Evolutionary conservation across 2,113 vertebrate species (phyloP).

Genomic region (Passer domesticus): DNA sequence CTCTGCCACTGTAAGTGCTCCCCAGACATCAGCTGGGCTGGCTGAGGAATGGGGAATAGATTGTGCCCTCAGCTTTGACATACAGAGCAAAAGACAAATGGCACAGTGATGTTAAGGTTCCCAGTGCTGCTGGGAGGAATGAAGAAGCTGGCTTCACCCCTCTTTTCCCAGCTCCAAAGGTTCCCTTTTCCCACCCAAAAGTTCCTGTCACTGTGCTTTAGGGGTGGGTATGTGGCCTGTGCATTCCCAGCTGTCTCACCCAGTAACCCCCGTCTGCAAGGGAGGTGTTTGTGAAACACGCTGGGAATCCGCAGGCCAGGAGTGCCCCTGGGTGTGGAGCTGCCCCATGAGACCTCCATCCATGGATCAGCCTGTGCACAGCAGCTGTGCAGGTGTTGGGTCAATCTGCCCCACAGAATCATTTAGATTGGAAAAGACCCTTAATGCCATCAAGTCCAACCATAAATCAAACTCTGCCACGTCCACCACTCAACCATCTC

Average conservation of each 20-base stretch:
- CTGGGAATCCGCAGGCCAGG: neutral
- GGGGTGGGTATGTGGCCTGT: fast-evolving
- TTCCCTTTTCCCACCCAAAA: neutral
- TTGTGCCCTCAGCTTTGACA: neutral
- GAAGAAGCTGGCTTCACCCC: neutral
- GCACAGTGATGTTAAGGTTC: neutral
- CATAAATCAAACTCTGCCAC: neutral
- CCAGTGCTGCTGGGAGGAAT: neutral
- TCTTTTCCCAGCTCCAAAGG: neutral
- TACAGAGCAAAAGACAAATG: neutral
- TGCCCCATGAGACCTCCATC: neutral
- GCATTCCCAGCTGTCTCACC: neutral
- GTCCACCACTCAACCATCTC: neutral
- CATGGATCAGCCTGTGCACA: fast-evolving
- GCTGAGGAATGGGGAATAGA: neutral
- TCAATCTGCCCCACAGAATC: neutral
- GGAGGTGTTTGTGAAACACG: neutral
- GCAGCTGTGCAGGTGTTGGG: fast-evolving
- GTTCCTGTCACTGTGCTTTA: neutral
- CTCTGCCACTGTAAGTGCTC: neutral
- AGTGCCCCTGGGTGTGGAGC: fast-evolving
- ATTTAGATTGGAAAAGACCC: neutral
- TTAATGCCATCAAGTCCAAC: neutral
- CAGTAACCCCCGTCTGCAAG: fast-evolving
- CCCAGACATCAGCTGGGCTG: neutral